Percentiles rank a stretch among this genome's conserved stretches.
phyloP scores from a whole-genome alignment of 2,797 vertebrate species.

The Aphelocoma californica region DNA sequence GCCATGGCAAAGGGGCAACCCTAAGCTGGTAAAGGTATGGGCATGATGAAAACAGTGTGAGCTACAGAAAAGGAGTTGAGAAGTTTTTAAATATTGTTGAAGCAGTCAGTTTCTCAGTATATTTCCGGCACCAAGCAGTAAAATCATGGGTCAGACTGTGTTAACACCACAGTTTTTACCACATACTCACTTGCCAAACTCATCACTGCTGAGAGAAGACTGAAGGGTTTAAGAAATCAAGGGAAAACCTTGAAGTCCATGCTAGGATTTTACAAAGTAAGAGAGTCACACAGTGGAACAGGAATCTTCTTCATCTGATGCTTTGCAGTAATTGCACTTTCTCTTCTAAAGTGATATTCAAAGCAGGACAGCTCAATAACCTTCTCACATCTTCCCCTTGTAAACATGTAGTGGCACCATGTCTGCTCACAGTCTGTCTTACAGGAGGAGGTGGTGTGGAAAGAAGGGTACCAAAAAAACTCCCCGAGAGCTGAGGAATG shows the following conservation, averaged over 20 bases:
- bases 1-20: accelerated
- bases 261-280: background rate
- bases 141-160: background rate
- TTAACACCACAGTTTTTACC: background rate
- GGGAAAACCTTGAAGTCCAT: background rate
- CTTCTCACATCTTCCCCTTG: background rate
- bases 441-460: background rate
- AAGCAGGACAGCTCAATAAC: background rate
- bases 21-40: accelerated
- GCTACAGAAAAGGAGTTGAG: background rate
- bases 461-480: background rate
- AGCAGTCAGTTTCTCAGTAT: background rate
- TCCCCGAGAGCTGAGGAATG: accelerated
- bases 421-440: background rate
- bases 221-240: background rate
- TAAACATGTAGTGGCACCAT: background rate
- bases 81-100: background rate
- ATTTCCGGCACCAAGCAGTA: background rate
- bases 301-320: background rate
- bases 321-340: background rate
- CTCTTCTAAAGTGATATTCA: background rate
- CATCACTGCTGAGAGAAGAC: background rate
- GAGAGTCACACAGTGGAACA: background rate
- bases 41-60: background rate
- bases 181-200: background rate